Base-by-base conservation (phyloP, 2,888 invertebrate genomes). In the Meta bourneti region DNA sequence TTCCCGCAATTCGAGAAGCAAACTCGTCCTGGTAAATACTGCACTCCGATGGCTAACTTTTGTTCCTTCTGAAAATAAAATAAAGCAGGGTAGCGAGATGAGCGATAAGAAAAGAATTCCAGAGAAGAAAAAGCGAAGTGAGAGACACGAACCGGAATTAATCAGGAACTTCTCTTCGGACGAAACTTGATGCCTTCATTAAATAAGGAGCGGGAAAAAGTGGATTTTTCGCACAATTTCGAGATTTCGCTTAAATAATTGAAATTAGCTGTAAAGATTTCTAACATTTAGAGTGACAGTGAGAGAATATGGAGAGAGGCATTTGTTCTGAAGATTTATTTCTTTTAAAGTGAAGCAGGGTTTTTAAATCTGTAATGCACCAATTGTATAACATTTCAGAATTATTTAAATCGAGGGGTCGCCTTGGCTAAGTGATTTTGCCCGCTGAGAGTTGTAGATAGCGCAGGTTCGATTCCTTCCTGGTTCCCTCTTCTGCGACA, bases 11-110 rank as follows among this genome's bases (percentile, higher is more conserved):
- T 74, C 74, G 72, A 77, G 70, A 69, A 72, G 86, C 70, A 86
- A 86, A 86, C 88, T 49, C 72, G 51, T 48, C 49, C 19, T 9
- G 51, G 80, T 74, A 88, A 88, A 88, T 49, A 88, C 71, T 71
- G 70, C 51, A 13, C 49, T n/a, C 77, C 79, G 61, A 79, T n/a
- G 79, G 61, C 20, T 6, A 13, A 61, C 34, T 72, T 75, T 75
- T 48, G 77, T 9, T 85, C 9, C 48, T 61, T 52, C 34, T 51
- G 54, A 54, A 19, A 20, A 52, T 19, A 4, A 79, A 79, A 16
- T 61, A 61, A 61, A 61, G 11, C 16, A 34, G 34, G 34, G 34
- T 1, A 34, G 34, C 34, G 34, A 34, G 34, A 34, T 34, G 34
- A 34, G 34, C 1, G 34, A 34, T 1, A 34, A 34, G 34, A 34